A percentile compares a stretch with the other conserved stretches of the same genome.
These are phyloP conservation scores for Galerucella nymphaeae DNA, from an alignment of 2,888 invertebrate genomes.

Conservation along the genomic window DNA sequence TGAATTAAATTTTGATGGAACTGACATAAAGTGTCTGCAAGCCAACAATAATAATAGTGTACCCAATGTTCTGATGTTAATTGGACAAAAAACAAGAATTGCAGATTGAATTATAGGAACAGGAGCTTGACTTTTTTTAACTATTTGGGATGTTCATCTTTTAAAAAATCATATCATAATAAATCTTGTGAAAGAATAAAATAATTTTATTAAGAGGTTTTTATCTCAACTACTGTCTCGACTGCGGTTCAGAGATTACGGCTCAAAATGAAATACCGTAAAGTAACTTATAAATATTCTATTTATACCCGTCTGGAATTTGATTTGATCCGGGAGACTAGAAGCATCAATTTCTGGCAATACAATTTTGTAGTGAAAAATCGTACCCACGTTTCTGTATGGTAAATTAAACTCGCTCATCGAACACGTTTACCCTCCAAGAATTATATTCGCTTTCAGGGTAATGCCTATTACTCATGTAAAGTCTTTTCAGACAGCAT, in stretches of 20 bases:
- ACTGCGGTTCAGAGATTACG: background rate
- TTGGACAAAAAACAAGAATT: no score
- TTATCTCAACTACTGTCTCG: background rate
- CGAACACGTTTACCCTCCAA: slow-evolving; percentile 11
- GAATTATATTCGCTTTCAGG: slow-evolving; percentile 15
- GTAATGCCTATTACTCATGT: background rate
- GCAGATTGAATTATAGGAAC: no score
- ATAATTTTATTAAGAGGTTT: background rate
- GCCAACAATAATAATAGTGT: background rate
- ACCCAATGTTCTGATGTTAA: background rate
- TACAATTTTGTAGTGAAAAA: slow-evolving; percentile 13
- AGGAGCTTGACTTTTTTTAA: no score
- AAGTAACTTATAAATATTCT: background rate
- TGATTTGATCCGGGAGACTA: background rate
- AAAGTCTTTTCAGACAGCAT: background rate
- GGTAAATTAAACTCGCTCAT: slow-evolving; percentile 24
- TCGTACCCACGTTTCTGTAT: slow-evolving; percentile 12
- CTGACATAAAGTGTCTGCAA: background rate
- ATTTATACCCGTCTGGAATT: background rate
- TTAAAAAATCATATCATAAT: no score
- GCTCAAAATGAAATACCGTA: background rate
- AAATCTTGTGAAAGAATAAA: no score
- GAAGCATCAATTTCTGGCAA: slow-evolving; percentile 1
- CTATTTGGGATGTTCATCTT: no score
- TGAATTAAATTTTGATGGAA: background rate